A percentile compares a stretch with the other conserved stretches of the same genome.
These are phyloP conservation scores for Hypsopygia costalis DNA, from an alignment of 2,888 invertebrate species.

Conservation along the genomic window DNA sequence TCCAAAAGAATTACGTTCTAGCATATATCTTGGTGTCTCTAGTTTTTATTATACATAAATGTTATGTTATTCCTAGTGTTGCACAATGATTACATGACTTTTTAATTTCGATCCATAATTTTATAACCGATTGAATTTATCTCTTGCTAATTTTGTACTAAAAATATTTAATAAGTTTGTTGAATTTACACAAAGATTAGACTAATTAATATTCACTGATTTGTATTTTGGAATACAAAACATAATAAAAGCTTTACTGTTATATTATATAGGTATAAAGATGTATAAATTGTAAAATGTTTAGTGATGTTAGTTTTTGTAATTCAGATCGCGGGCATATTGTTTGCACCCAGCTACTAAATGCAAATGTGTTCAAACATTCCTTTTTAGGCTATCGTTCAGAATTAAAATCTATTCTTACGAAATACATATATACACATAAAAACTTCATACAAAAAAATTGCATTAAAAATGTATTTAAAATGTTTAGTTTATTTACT, in stretches of 20 bases:
- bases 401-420: no score
- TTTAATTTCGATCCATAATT: no score
- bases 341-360: neutral
- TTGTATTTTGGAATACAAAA: conserved; percentile 7
- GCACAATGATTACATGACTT: no score
- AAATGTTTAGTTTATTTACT: no score
- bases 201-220: neutral
- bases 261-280: conserved; percentile 1
- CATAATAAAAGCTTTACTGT: conserved; percentile 10
- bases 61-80: no score
- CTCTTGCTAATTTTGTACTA: neutral
- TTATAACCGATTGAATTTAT: neutral
- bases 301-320: neutral
- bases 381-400: no score
- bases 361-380: conserved; percentile 8
- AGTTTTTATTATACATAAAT: no score
- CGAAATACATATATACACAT: no score
- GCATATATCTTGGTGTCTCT: no score
- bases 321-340: neutral
- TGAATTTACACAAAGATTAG: neutral
- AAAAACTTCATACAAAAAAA: no score
- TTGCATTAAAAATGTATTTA: no score
- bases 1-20: no score
- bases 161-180: neutral
- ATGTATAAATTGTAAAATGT: conserved; percentile 19